A percentile compares a stretch with the other conserved stretches of the same genome.
Evolutionary conservation across 1,140 invertebrate genomes (phyloP).

Genomic region (Procambarus clarkii): DNA sequence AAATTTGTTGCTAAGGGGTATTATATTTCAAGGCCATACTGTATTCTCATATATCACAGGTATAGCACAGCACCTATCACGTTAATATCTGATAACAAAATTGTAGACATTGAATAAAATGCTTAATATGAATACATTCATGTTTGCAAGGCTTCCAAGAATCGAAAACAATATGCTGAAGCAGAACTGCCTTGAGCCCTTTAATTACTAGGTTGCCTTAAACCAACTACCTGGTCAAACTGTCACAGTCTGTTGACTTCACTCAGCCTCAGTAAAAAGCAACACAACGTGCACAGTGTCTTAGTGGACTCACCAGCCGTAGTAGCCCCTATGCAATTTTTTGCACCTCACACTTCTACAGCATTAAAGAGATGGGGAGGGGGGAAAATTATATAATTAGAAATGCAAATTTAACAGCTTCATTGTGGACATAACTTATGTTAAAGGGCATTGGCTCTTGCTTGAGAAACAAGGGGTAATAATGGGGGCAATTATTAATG

Average conservation of each 20-base stretch:
- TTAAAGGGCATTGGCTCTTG: neutral
- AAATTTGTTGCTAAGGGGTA: no score
- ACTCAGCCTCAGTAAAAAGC: neutral
- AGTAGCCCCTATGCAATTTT: conserved; percentile 16
- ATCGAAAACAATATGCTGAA: neutral
- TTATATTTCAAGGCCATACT: no score
- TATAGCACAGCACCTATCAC: no score
- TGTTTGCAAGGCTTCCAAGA: neutral
- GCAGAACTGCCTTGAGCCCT: neutral
- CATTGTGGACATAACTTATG: neutral
- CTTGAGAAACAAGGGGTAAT: neutral
- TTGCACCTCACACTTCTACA: conserved; percentile 13
- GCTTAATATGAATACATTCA: neutral
- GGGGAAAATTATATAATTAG: conserved; percentile 2
- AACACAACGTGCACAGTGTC: conserved; percentile 15
- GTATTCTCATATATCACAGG: no score
- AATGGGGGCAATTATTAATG: neutral
- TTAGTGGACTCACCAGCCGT: conserved; percentile 13
- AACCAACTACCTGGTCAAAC: neutral
- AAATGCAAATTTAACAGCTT: conserved; percentile 5
- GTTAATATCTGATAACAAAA: no score
- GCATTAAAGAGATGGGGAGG: neutral
- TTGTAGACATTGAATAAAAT: neutral
- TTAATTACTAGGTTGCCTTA: neutral
- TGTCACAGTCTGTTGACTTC: neutral